These are phyloP conservation scores for Centruroides sculpturatus DNA, from an alignment of 1,140 invertebrate genomes.

Conservation along the genomic window DNA sequence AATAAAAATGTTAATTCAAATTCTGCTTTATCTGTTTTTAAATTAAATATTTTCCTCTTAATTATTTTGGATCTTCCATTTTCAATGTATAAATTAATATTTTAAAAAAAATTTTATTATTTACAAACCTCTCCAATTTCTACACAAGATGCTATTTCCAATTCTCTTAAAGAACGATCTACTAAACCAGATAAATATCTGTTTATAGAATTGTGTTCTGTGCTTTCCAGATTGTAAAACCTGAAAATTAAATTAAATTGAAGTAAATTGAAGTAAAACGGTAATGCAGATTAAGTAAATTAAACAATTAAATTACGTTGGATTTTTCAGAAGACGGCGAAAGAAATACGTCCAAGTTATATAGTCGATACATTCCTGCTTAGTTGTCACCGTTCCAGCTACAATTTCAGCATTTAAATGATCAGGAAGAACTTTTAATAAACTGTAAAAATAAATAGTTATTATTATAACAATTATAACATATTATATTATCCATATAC, in stretches of 20 bases:
- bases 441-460: conserved; percentile 33
- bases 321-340: conserved; percentile 81
- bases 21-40: too few relatives aligned
- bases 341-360: conserved; percentile 99
- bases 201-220: conserved; percentile 56
- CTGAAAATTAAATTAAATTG: conserved; percentile 20
- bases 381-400: conserved; percentile 80
- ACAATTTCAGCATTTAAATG: conserved; percentile 96
- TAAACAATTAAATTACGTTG: conserved; percentile 26
- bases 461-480: too few relatives aligned
- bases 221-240: conserved; percentile 67
- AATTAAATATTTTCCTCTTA: too few relatives aligned
- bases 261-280: not conserved
- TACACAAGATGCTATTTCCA: conserved; percentile 63
- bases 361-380: conserved; percentile 92
- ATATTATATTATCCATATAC: too few relatives aligned
- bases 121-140: conserved; percentile 35
- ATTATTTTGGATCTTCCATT: too few relatives aligned
- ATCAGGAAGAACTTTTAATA: conserved; percentile 80
- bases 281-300: not conserved
- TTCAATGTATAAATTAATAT: too few relatives aligned
- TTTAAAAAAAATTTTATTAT: not conserved
- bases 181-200: conserved; percentile 47
- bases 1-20: too few relatives aligned
- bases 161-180: conserved; percentile 52